These are phyloP conservation scores for Scarus forsteni DNA, from an alignment of 2,797 vertebrate genomes.

Conservation along the genomic window DNA sequence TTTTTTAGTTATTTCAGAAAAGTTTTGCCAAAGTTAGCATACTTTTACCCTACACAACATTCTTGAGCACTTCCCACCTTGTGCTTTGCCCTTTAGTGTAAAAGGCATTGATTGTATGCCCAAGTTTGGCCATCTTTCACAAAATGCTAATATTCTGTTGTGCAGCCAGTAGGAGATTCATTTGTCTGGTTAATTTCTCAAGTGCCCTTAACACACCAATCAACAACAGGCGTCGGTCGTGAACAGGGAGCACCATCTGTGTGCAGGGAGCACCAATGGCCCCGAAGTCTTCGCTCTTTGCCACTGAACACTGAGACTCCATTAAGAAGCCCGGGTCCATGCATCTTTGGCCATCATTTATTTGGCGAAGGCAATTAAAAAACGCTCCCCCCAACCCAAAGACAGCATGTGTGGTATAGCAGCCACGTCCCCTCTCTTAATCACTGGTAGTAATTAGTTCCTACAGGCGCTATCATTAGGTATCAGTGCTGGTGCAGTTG, in stretches of 20 bases:
- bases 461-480: slow-evolving; percentile 79
- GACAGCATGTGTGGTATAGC: slow-evolving; percentile 65
- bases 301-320: slow-evolving; percentile 65
- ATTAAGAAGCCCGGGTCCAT: slow-evolving; percentile 67
- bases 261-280: slow-evolving; percentile 65
- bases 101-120: slow-evolving; percentile 48
- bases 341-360: slow-evolving; percentile 79
- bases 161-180: slow-evolving; percentile 72
- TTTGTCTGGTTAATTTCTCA: slow-evolving; percentile 83
- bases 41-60: no score
- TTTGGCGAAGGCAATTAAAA: slow-evolving; percentile 80
- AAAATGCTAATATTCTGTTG: slow-evolving; percentile 70
- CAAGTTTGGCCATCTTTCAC: slow-evolving; percentile 62
- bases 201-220: slow-evolving; percentile 75
- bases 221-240: slow-evolving; percentile 64
- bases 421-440: slow-evolving; percentile 76
- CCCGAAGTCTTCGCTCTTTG: slow-evolving; percentile 76
- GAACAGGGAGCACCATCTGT: slow-evolving; percentile 82
- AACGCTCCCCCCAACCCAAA: slow-evolving; percentile 57
- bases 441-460: slow-evolving; percentile 82
- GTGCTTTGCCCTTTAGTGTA: slow-evolving; percentile 58
- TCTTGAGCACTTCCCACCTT: no score
- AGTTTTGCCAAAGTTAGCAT: no score
- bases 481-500: slow-evolving; percentile 66
- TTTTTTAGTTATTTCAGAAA: no score